Percentiles rank a stretch among this genome's conserved stretches.
These are phyloP conservation scores for Melanchra persicariae DNA, from an alignment of 2,888 invertebrate genomes.

Conservation along the genomic window DNA sequence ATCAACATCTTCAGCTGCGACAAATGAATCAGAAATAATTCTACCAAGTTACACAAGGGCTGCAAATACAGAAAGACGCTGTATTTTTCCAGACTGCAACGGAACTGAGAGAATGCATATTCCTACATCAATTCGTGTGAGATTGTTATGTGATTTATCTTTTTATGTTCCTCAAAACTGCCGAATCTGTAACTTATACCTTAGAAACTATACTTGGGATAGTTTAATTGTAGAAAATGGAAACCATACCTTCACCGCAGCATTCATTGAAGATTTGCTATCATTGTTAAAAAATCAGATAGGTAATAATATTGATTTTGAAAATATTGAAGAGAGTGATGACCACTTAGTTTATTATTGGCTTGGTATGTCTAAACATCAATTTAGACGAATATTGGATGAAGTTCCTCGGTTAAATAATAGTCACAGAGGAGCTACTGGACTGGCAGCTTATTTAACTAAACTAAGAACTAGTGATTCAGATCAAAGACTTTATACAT, in stretches of 20 bases:
- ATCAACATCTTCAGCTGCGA: constrained; percentile 15
- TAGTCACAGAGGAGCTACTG: constrained; percentile 17
- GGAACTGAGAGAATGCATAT: neutral
- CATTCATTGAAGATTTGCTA: constrained; percentile 24
- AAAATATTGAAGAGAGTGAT: constrained; percentile 26
- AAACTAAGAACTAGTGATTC: constrained; percentile 32
- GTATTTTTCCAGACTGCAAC: constrained; percentile 16
- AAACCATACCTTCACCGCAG: constrained; percentile 21
- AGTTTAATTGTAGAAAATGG: constrained; percentile 20
- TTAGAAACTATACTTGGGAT: constrained; percentile 4
- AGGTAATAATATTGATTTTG: constrained; percentile 33
- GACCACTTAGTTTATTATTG: constrained; percentile 11
- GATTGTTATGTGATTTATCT: constrained; percentile 9
- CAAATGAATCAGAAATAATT: constrained; percentile 19
- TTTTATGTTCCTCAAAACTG: constrained; percentile 22
- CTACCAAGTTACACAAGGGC: constrained; percentile 29
- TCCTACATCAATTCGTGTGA: constrained; percentile 8
- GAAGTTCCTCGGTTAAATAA: constrained; percentile 14
- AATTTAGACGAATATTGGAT: constrained; percentile 19
- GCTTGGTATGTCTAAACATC: constrained; percentile 20
- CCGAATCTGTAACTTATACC: constrained; percentile 10
- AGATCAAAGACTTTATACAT: constrained; percentile 20
- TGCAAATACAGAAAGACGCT: constrained; percentile 25
- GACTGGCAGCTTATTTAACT: constrained; percentile 28
- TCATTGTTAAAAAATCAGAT: constrained; percentile 26